Evolutionary conservation across 2,113 vertebrate species (phyloP), one percentile per base, ranked within the genome.

Genomic region (Saccopteryx leptura): DNA sequence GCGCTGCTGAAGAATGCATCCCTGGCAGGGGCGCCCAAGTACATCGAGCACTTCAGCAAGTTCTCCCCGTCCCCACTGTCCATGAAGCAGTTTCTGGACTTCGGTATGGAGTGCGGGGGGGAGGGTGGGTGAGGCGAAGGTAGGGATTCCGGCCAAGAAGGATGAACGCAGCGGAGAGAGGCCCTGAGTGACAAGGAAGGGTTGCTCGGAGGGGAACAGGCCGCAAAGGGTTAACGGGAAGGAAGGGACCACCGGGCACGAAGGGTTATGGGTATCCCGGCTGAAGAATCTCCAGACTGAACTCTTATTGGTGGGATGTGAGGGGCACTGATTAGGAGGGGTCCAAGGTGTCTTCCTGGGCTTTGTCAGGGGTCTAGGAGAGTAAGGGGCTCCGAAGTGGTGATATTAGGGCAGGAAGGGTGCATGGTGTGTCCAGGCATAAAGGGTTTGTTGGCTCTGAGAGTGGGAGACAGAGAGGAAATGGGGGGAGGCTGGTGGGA

Each of bases 31-130:
- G 99, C 98, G 66, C 99, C 99, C 56, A 99, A 99, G 88, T 99
- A 99, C 87, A 99, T 99, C 94, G 99, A 99, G 31, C 99, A 99
- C 98, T 99, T 99, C 98, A 99, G 99, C 18, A 99, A 99, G 98
- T 99, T 99, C 96, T 99, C 99, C 52, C 99, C 99, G 3, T 99
- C 99, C 48, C 99, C 99, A 74, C 98, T 99, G n/a, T 99, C 99
- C 95, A 99, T 99, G 98, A 99, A 99, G 97, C 99, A 99, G 82
- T 99, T 99, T 97, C 96, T 99, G 33, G 99, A 99, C 97, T 99
- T 99, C 94, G 99, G 99, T 99, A 98, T 56, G 96, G 72, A 85
- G 78, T 8, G 75, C 61, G 46, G n/a, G 17, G 68, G 71, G 31
- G 75, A 26, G 11, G 26, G 84, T 13, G 17, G 10, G 21, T 28